A percentile compares a stretch with the other conserved stretches of the same genome.
These are phyloP conservation scores for Monochamus saltuarius DNA, from an alignment of 1,140 invertebrate species.

Conservation along the genomic window DNA sequence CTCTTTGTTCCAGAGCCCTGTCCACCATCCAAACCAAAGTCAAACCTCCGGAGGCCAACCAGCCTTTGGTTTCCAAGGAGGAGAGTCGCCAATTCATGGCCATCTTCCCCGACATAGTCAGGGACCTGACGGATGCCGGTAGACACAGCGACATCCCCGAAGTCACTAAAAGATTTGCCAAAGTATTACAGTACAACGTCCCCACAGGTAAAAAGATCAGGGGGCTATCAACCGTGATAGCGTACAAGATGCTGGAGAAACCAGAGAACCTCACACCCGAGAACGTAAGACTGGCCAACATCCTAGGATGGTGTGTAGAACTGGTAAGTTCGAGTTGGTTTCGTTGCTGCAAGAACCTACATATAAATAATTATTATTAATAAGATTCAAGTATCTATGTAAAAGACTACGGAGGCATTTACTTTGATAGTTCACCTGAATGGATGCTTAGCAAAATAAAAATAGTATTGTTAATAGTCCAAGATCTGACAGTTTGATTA, in stretches of 20 bases:
- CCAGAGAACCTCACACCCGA: constrained; percentile 68
- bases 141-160: constrained; percentile 72
- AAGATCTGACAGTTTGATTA: too few relatives aligned
- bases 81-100: constrained; percentile 84
- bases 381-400: too few relatives aligned
- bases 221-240: constrained; percentile 75
- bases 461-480: too few relatives aligned
- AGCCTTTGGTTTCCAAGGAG: constrained; percentile 60
- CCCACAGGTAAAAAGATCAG: constrained; percentile 79
- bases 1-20: constrained; percentile 43
- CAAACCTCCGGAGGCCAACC: constrained; percentile 27
- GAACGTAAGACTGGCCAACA: constrained; percentile 75
- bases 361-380: too few relatives aligned
- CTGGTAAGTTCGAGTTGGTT: constrained; percentile 64
- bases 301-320: constrained; percentile 94
- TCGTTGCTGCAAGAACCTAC: too few relatives aligned
- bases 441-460: too few relatives aligned
- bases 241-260: constrained; percentile 74
- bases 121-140: constrained; percentile 74
- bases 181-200: constrained; percentile 80
- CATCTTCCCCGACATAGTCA: constrained; percentile 80
- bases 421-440: too few relatives aligned
- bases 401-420: too few relatives aligned
- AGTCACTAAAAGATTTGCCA: constrained; percentile 75
- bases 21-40: constrained; percentile 46